Evolutionary conservation across 2,888 invertebrate species (phyloP), one percentile per base, ranked within the genome.

Genomic region (Phymatocera aterrima): DNA sequence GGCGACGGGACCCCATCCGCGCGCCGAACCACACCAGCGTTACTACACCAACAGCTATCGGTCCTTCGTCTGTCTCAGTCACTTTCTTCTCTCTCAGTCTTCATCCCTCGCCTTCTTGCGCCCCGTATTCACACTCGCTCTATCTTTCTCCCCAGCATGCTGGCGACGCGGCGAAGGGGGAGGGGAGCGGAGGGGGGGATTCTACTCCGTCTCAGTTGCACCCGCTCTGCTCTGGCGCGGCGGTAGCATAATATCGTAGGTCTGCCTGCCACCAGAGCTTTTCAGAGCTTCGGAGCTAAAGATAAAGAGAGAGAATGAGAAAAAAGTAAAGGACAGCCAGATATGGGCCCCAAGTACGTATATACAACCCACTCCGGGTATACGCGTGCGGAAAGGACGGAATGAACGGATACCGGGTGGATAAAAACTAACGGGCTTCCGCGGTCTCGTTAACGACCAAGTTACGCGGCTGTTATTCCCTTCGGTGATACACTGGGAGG

Each of bases 11-110:
- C 80, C 54, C 75, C 43, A 57, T 57, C 75, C 57, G 75, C 57
- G 75, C 75, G 37, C 75, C 51, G 72, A 72, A 81, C 79, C 82
- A 81, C 79, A 75, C 80, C 81, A 83, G 51, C 85, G 86, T 86
- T 85, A 84, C 86, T 84, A 83, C 85, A 85, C 85, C 85, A 84
- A 83, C 85, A 82, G 83, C 82, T 82, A 80, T 80, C 68, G 77
- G 75, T 81, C 80, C 68, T 79, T 79, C 79, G 79, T 68, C 77
- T 78, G 70, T 74, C 80, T 51, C 57, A 51, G 34, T 77, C 79
- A 79, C 57, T 72, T 77, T 24, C 78, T 34, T 78, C 80, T 79
- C 78, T 79, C 80, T 82, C 78, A 72, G 10, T 68, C 77, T 81
- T 83, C 80, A 82, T 82, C 54, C 75, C 74, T 78, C 72, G 70